Evolutionary conservation across 2,888 invertebrate species (phyloP).

Genomic region (Pachliopta kotzebuea): DNA sequence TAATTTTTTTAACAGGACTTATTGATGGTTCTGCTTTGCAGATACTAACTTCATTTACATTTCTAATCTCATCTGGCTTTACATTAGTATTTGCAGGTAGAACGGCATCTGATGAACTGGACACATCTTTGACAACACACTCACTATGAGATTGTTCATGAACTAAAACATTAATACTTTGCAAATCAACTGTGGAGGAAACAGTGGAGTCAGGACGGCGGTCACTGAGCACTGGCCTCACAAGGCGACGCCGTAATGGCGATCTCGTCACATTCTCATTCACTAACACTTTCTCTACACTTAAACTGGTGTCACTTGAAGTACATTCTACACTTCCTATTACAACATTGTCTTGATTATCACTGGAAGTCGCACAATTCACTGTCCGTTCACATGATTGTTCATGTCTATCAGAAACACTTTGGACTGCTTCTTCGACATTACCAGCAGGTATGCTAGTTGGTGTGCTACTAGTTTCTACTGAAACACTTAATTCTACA

Average conservation of each 20-base stretch:
- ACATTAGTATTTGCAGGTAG: conserved; percentile 59
- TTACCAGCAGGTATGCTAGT: conserved; percentile 57
- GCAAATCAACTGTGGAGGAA: conserved; percentile 70
- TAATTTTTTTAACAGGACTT: conserved; percentile 71
- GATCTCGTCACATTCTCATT: conserved; percentile 54
- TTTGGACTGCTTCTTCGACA: conserved; percentile 51
- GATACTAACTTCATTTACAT: conserved; percentile 72
- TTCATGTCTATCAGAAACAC: conserved; percentile 50
- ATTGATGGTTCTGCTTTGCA: conserved; percentile 75
- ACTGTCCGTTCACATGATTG: conserved; percentile 63
- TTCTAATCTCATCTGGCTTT: conserved; percentile 69
- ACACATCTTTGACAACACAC: conserved; percentile 66
- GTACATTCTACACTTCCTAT: conserved; percentile 75
- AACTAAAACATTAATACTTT: conserved; percentile 47
- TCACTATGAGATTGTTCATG: conserved; percentile 53
- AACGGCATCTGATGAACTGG: conserved; percentile 74
- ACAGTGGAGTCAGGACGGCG: conserved; percentile 72
- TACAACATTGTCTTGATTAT: conserved; percentile 65
- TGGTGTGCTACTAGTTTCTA: conserved; percentile 32
- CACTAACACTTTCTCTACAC: conserved; percentile 51
- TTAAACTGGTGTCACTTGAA: conserved; percentile 71
- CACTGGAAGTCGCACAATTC: conserved; percentile 72
- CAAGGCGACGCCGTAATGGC: conserved; percentile 61
- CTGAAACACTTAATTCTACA: conserved; percentile 35
- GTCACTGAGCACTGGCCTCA: conserved; percentile 63